These are phyloP conservation scores for Phalera bucephala DNA, from an alignment of 2,888 invertebrate species.

Conservation along the genomic window DNA sequence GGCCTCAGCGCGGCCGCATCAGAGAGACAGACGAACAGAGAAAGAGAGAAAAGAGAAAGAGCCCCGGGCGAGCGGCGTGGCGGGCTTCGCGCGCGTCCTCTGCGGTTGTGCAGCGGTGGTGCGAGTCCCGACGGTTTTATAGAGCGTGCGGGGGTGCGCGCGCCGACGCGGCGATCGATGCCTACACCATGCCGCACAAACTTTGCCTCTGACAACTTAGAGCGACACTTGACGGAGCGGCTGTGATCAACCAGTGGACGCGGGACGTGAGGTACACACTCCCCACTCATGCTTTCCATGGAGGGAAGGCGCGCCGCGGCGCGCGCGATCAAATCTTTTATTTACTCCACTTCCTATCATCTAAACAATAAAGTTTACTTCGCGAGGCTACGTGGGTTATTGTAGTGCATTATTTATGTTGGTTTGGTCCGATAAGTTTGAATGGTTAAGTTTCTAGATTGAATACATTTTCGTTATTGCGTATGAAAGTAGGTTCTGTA, in stretches of 20 bases:
- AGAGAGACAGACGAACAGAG: conserved; percentile 80
- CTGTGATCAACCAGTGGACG: conserved; percentile 70
- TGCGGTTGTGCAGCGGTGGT: conserved; percentile 79
- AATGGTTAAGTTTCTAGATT: too few species aligned
- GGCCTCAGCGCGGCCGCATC: conserved; percentile 80
- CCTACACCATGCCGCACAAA: conserved; percentile 55
- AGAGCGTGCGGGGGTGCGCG: conserved; percentile 64
- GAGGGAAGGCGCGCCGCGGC: not conserved
- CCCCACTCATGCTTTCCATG: too few species aligned
- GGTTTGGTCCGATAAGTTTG: not conserved
- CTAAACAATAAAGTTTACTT: conserved; percentile 2
- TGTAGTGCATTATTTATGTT: not conserved
- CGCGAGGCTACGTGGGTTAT: not conserved
- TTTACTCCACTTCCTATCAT: conserved; percentile 18
- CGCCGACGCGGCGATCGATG: conserved; percentile 72
- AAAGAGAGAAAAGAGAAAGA: conserved; percentile 80
- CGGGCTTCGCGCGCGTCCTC: conserved; percentile 80
- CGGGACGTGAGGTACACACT: too few species aligned
- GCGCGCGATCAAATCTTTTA: conserved; percentile 14
- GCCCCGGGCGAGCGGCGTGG: conserved; percentile 79
- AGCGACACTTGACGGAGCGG: conserved; percentile 57
- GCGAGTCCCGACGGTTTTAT: conserved; percentile 75
- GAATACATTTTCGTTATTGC: too few species aligned
- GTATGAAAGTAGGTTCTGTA: too few species aligned
- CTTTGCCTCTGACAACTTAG: conserved; percentile 65